Evolutionary conservation across 2,113 vertebrate species (phyloP).

Genomic region (Phrynosoma blainvillii): DNA sequence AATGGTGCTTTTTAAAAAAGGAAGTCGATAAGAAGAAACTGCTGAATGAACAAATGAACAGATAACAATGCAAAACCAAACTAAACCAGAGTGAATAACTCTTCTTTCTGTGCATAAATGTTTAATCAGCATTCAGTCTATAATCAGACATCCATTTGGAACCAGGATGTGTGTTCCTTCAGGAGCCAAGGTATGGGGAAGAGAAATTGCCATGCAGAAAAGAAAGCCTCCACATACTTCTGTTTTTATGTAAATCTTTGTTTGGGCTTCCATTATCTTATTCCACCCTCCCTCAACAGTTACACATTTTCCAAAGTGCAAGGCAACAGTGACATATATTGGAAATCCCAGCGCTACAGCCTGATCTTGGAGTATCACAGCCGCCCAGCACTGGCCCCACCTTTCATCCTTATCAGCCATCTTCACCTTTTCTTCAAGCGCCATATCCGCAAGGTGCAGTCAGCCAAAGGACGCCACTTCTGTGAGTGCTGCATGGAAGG

Average conservation of each 20-base stretch:
- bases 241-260: not conserved
- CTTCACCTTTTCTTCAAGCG: slow-evolving; percentile 78
- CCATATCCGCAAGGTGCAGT: slow-evolving; percentile 59
- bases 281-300: slow-evolving; percentile 67
- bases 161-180: not conserved
- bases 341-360: slow-evolving; percentile 91
- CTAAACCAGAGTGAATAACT: too few species aligned
- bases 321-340: slow-evolving; percentile 86
- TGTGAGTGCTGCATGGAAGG: slow-evolving; percentile 64
- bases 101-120: not conserved
- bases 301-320: slow-evolving; percentile 89
- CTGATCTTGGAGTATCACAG: slow-evolving; percentile 89
- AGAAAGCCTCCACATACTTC: not conserved
- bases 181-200: not conserved
- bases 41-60: too few species aligned
- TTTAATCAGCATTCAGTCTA: not conserved
- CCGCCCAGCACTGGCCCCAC: slow-evolving; percentile 83
- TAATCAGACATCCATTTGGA: not conserved
- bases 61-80: too few species aligned
- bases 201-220: not conserved
- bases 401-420: slow-evolving; percentile 88
- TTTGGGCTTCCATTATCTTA: not conserved
- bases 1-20: too few species aligned
- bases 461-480: slow-evolving; percentile 63
- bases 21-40: too few species aligned